Percentiles rank a stretch among this genome's conserved stretches.
Evolutionary conservation across 2,797 vertebrate genomes (phyloP).

Genomic region (Rhinichthys osculus): DNA sequence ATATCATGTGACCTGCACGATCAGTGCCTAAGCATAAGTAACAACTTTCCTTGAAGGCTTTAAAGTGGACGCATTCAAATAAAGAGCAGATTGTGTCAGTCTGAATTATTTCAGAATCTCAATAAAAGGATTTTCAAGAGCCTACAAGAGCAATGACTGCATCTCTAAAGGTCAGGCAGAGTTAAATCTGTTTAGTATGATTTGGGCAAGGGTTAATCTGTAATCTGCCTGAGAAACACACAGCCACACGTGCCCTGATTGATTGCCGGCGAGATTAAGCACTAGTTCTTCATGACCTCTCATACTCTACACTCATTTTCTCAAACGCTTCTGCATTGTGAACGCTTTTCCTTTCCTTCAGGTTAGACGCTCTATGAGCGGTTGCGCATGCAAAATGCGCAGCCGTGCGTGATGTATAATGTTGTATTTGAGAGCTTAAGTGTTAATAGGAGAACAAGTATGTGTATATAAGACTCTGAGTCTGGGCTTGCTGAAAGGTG

Average conservation of each 20-base stretch:
- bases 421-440: conserved; percentile 27
- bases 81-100: neutral
- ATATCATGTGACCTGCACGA: conserved; percentile 16
- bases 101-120: neutral
- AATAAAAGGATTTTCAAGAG: neutral
- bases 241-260: conserved; percentile 51
- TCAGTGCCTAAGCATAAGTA: neutral
- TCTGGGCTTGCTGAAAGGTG: conserved; percentile 39
- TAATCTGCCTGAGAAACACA: conserved; percentile 55
- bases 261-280: conserved; percentile 54
- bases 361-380: neutral
- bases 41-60: neutral
- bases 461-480: conserved; percentile 17
- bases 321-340: neutral
- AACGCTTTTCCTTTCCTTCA: conserved; percentile 46
- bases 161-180: conserved; percentile 41
- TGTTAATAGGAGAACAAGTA: conserved; percentile 20
- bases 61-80: neutral
- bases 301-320: neutral
- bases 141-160: neutral
- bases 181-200: conserved; percentile 51
- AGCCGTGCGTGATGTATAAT: neutral
- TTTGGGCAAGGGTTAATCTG: conserved; percentile 54
- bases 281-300: conserved; percentile 52
- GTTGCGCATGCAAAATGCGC: neutral